A percentile compares a stretch with the other conserved stretches of the same genome.
phyloP scores from a whole-genome alignment of 1,140 invertebrate species.

The Drosophila pandora region DNA sequence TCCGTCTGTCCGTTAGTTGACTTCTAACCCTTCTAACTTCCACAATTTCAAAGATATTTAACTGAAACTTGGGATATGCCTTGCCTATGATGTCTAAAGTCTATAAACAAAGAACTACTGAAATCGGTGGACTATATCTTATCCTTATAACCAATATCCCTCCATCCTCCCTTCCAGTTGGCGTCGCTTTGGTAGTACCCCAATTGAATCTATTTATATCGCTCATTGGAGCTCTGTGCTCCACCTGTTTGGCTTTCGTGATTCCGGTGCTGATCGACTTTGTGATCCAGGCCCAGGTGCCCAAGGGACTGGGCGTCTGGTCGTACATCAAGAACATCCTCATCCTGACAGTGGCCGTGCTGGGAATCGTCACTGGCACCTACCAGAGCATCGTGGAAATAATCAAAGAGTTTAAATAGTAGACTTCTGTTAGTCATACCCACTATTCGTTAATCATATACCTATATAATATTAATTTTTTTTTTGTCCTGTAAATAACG shows the following conservation, averaged over 20 bases:
- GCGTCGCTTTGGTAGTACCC: conserved; percentile 92
- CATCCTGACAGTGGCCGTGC: conserved; percentile 88
- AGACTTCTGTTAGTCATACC: background rate
- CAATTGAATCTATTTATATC: conserved; percentile 95
- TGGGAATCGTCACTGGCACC: conserved; percentile 90
- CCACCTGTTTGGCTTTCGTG: conserved; percentile 93
- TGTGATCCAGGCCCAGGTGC: conserved; percentile 85
- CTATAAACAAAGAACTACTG: too few relatives aligned
- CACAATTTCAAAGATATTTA: too few relatives aligned
- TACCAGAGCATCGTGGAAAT: conserved; percentile 89
- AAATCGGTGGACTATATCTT: too few relatives aligned
- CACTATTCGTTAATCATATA: conserved; percentile 20
- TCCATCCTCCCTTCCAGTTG: conserved; percentile 86
- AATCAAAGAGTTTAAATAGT: conserved; percentile 84
- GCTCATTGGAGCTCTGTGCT: conserved; percentile 94
- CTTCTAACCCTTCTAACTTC: too few relatives aligned
- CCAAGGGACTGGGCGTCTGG: conserved; percentile 80
- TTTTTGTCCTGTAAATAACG: conserved; percentile 5
- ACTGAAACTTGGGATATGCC: too few relatives aligned
- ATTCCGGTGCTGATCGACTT: conserved; percentile 95
- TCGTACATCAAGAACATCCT: conserved; percentile 86
- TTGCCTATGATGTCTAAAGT: too few relatives aligned
- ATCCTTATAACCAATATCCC: background rate
- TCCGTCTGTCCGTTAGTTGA: too few relatives aligned
- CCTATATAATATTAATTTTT: background rate